Conservation (phyloP, 2,113 vertebrate genomes). For the Grammomys surdaster region DNA sequence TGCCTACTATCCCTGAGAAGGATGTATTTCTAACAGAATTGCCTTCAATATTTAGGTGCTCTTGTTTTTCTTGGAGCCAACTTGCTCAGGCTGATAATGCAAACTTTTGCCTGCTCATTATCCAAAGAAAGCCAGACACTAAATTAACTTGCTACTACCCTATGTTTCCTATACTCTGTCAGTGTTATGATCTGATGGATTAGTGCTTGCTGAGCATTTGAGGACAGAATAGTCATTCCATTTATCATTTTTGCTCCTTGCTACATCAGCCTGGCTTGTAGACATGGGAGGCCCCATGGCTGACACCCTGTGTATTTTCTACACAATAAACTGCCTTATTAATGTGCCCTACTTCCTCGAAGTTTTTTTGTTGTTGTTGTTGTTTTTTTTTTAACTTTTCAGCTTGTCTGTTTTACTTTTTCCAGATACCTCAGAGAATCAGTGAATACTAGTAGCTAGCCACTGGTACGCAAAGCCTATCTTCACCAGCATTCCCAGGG, state of each 20-base stretch:
- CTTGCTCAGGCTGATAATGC: conserved; percentile 38
- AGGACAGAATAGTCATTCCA: conserved; percentile 31
- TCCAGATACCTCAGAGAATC: not conserved
- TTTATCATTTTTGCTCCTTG: conserved; percentile 41
- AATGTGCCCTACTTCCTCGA: not conserved
- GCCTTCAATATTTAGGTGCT: conserved; percentile 35
- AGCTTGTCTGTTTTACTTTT: conserved; percentile 37
- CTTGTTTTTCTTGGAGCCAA: not conserved
- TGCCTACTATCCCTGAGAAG: conserved; percentile 32
- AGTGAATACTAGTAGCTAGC: not conserved
- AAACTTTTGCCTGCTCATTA: not conserved
- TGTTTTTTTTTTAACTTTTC: not conserved
- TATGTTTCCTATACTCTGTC: conserved; percentile 33
- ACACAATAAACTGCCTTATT: not conserved
- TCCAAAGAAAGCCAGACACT: not conserved
- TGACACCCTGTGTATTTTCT: conserved; percentile 61
- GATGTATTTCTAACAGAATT: conserved; percentile 56
- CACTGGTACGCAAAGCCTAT: not conserved
- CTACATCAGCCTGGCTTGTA: conserved; percentile 35
- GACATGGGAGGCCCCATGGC: not conserved
- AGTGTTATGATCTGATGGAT: conserved; percentile 66
- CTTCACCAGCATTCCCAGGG: not conserved
- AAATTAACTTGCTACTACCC: conserved; percentile 65
- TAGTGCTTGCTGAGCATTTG: conserved; percentile 34
- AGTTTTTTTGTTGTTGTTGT: not conserved